These are phyloP conservation scores for Diorhabda carinulata DNA, from an alignment of 1,140 invertebrate genomes.

Conservation along the genomic window DNA sequence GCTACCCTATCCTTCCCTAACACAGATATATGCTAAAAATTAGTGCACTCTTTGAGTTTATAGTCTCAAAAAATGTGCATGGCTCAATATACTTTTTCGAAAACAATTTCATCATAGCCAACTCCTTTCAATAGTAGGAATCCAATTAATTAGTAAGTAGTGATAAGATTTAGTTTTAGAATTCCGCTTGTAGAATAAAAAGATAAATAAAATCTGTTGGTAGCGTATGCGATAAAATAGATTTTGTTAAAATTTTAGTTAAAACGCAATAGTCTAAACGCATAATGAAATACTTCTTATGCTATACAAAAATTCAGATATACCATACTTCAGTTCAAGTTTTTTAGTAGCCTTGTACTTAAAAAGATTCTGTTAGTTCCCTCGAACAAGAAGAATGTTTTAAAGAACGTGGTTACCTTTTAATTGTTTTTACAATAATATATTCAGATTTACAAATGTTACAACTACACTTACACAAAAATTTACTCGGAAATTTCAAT, in stretches of 20 bases:
- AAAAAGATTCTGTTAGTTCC: conserved; percentile 29
- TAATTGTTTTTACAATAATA: conserved; percentile 40
- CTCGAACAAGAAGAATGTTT: conserved; percentile 24
- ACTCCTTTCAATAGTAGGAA: too few species aligned
- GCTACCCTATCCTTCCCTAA: not conserved
- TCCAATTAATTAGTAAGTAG: too few species aligned
- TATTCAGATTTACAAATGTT: conserved; percentile 33
- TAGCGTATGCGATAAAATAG: conserved; percentile 23
- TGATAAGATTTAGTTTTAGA: conserved; percentile 7
- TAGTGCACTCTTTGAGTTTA: too few species aligned
- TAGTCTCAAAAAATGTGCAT: too few species aligned
- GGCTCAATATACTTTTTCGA: too few species aligned
- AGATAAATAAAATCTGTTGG: conserved; percentile 25
- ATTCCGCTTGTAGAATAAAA: conserved; percentile 19
- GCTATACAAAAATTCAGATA: conserved; percentile 46
- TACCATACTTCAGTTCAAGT: conserved; percentile 43
- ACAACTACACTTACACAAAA: conserved; percentile 26
- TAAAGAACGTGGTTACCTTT: conserved; percentile 28
- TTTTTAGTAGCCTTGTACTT: conserved; percentile 33
- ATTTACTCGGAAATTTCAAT: conserved; percentile 23
- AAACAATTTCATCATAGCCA: too few species aligned
- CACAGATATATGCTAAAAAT: too few species aligned
- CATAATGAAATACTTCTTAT: conserved; percentile 33
- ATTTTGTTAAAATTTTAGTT: conserved; percentile 35
- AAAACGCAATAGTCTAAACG: conserved; percentile 48